These are phyloP conservation scores for Spongia lamella DNA, from an alignment of 37 sponge, comb jelly and placozoan species.

Conservation along the genomic window DNA sequence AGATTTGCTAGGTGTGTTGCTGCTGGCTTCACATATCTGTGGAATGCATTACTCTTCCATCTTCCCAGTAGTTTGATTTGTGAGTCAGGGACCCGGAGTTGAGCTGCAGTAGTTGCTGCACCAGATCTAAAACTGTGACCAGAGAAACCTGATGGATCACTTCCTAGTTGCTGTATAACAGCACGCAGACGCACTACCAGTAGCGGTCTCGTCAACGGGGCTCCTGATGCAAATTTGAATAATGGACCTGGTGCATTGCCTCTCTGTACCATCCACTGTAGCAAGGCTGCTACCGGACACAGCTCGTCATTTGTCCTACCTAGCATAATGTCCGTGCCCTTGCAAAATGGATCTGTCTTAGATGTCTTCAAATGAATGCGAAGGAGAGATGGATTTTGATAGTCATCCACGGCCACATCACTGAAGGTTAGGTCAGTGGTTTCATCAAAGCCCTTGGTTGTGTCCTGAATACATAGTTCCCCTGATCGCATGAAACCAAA, in stretches of 20 bases:
- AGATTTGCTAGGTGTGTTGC: too few relatives aligned
- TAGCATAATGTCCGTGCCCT: constrained; percentile 4
- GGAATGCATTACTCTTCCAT: constrained; percentile 8
- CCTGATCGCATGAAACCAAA: constrained; percentile 21
- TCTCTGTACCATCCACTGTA: neutral
- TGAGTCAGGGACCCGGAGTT: neutral
- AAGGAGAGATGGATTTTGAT: neutral
- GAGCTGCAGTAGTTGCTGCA: constrained; percentile 13
- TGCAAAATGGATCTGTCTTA: constrained; percentile 15
- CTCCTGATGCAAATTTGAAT: neutral
- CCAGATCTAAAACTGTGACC: constrained; percentile 7
- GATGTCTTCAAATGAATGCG: constrained; percentile 3
- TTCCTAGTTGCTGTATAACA: neutral
- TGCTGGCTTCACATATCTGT: neutral
- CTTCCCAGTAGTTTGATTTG: constrained; percentile 6
- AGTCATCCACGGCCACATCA: constrained; percentile 1
- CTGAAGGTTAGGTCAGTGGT: too few relatives aligned
- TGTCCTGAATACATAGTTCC: too few relatives aligned
- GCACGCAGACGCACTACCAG: neutral
- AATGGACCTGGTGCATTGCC: neutral
- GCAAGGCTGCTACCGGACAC: constrained; percentile 4
- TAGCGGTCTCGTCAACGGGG: neutral
- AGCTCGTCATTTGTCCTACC: neutral
- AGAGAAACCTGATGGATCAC: neutral
- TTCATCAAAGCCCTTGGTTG: too few relatives aligned